Evolutionary conservation across 2,797 vertebrate species (phyloP), one percentile per base, ranked within the genome.

Genomic region (Alauda arvensis): DNA sequence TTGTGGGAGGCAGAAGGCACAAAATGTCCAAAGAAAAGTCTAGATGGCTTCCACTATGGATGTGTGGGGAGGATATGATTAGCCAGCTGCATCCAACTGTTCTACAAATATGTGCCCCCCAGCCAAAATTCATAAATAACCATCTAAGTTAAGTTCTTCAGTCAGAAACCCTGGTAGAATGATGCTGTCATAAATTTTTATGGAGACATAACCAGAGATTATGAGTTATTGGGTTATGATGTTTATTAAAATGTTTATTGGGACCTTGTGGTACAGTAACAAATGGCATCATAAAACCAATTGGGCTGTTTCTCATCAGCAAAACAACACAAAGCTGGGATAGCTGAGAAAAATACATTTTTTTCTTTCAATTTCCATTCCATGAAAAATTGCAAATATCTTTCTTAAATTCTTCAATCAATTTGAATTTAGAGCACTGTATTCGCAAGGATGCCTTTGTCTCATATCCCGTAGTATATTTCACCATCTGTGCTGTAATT

Each of bases 171-270:
- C 91, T 59, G 55, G 65, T 51, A 91, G 65, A 91, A 85, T 85
- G 70, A 85, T 84, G 71, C 62, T 89, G 86, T 79, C 67, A 89
- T 95, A 88, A 88, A 86, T 88, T 96, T 95, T 92, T 93, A 95
- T 83, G 92, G 91, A 91, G 53, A 87, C 37, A 95, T 95, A 93
- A 88, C 48, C 23, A 72, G 79, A 89, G 82, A 68, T 95, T 88
- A 96, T 95, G 87, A 94, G 81, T 91, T 96, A 90, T 94, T 83
- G 88, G 88, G 80, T 79, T 96, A 75, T 92, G 79, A 90, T 95
- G 79, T 93, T 96, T 96, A 96, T 96, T 97, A 94, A 96, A 97
- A 92, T 94, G 87, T 94, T 96, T 96, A 95, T 93, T 96, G 93
- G 88, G 94, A 94, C 86, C 87, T 95, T 87, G 91, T 12, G 83